A percentile compares a stretch with the other conserved stretches of the same genome.
Evolutionary conservation across 1,140 invertebrate species (phyloP).

Genomic region (Cyclina sinensis): DNA sequence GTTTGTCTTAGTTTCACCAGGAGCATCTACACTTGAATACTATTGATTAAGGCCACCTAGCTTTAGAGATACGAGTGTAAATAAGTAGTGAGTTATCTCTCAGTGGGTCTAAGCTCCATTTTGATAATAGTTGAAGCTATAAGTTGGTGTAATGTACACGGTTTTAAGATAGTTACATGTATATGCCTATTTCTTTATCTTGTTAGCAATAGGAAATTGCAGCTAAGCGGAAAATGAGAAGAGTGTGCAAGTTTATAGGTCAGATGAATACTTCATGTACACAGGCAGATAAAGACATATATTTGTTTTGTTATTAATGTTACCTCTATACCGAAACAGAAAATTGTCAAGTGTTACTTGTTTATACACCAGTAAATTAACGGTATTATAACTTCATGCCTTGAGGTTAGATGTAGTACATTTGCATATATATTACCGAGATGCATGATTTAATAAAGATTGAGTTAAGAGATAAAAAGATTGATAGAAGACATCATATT

Average conservation of each 20-base stretch:
- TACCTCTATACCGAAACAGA: not conserved
- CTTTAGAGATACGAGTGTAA: not conserved
- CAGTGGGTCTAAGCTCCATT: too few relatives aligned
- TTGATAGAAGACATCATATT: not conserved
- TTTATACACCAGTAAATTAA: not conserved
- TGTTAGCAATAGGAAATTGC: slow-evolving; percentile 20
- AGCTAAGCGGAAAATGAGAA: slow-evolving; percentile 20
- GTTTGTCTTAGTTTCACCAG: not conserved
- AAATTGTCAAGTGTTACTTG: not conserved
- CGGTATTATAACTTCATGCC: not conserved
- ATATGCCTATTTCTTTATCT: slow-evolving; percentile 23
- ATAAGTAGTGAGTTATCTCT: slow-evolving; percentile 13
- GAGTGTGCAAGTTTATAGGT: slow-evolving; percentile 26
- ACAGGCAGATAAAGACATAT: not conserved
- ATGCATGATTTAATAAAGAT: slow-evolving; percentile 1
- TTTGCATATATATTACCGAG: not conserved
- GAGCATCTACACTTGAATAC: not conserved
- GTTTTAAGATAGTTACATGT: not conserved
- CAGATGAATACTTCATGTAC: slow-evolving; percentile 2
- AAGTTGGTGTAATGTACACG: not conserved
- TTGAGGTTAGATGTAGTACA: not conserved
- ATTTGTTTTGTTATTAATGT: not conserved
- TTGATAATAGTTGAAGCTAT: not conserved
- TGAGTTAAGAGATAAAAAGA: not conserved
- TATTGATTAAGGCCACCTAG: not conserved